Percentiles rank a stretch among this genome's conserved stretches.
phyloP scores from a whole-genome alignment of 37 sponge, comb jelly and placozoan species.

The Mnemiopsis leidyi region DNA sequence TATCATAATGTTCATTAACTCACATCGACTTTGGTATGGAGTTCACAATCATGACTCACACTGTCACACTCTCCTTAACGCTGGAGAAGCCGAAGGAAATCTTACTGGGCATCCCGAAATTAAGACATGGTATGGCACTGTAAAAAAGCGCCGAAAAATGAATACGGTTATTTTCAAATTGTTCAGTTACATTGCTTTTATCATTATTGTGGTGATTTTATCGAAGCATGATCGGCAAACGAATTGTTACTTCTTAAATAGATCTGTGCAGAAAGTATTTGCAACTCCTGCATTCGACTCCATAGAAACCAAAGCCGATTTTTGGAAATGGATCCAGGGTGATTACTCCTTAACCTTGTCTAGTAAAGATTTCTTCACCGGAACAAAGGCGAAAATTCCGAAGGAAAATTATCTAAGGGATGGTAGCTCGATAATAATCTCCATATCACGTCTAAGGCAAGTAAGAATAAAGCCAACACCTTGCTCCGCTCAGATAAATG shows the following conservation, averaged over 20 bases:
- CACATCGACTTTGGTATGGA: background rate
- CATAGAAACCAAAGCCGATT: background rate
- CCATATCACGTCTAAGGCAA: slow-evolving; percentile 36
- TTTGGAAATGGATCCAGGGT: slow-evolving; percentile 18
- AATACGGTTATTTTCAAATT: background rate
- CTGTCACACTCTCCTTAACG: background rate
- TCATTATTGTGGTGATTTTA: background rate
- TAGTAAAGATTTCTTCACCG: background rate
- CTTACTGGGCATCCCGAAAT: background rate
- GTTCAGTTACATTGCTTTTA: slow-evolving; percentile 8
- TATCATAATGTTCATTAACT: background rate
- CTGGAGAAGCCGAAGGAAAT: background rate
- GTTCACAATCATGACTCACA: background rate
- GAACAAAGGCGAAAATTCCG: background rate
- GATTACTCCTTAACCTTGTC: slow-evolving; percentile 1
- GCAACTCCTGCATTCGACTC: background rate
- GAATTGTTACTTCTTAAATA: slow-evolving; percentile 41
- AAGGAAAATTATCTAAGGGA: slow-evolving; percentile 36
- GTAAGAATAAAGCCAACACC: background rate
- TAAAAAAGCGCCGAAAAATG: background rate
- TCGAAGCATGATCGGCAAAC: slow-evolving; percentile 30
- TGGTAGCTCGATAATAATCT: background rate
- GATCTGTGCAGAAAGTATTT: background rate
- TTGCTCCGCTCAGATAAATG: background rate
- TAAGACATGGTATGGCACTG: background rate